Conservation (phyloP, 2,888 invertebrate genomes). For the Gymnoscelis rufifasciata region DNA sequence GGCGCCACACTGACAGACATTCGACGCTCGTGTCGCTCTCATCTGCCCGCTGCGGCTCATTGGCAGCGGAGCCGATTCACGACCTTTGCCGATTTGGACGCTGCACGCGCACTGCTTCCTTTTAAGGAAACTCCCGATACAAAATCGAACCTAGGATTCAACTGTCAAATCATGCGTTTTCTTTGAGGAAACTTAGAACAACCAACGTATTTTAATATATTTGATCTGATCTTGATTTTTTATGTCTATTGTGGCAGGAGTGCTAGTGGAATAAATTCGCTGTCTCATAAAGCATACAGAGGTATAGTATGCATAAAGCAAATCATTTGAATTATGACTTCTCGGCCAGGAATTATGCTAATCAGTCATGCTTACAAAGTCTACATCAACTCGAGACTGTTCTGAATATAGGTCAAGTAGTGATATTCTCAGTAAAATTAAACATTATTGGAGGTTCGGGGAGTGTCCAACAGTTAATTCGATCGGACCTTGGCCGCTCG, state of each 20-base stretch:
- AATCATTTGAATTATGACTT: no score
- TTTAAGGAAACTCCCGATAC: conserved; percentile 5
- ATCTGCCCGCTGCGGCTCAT: conserved; percentile 31
- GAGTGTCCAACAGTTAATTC: conserved; percentile 38
- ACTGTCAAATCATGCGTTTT: no score
- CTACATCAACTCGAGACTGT: conserved; percentile 16
- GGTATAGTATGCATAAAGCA: neutral
- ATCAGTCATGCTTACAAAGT: conserved; percentile 10
- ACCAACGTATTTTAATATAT: no score
- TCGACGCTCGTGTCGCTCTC: conserved; percentile 30
- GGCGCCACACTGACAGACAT: conserved; percentile 38
- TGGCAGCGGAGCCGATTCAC: conserved; percentile 29
- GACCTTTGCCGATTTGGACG: conserved; percentile 17
- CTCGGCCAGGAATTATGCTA: neutral
- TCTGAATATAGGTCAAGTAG: conserved; percentile 26
- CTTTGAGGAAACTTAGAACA: no score
- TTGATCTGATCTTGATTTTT: no score
- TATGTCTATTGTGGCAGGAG: no score
- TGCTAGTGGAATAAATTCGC: no score
- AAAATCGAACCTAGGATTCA: neutral
- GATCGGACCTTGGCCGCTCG: conserved; percentile 46
- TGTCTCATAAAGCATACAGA: no score
- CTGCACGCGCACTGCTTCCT: conserved; percentile 10
- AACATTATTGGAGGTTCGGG: conserved; percentile 34
- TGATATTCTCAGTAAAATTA: conserved; percentile 24